Evolutionary conservation across 2,797 vertebrate genomes (phyloP), one percentile per base, ranked within the genome.

Genomic region (Catharus ustulatus): DNA sequence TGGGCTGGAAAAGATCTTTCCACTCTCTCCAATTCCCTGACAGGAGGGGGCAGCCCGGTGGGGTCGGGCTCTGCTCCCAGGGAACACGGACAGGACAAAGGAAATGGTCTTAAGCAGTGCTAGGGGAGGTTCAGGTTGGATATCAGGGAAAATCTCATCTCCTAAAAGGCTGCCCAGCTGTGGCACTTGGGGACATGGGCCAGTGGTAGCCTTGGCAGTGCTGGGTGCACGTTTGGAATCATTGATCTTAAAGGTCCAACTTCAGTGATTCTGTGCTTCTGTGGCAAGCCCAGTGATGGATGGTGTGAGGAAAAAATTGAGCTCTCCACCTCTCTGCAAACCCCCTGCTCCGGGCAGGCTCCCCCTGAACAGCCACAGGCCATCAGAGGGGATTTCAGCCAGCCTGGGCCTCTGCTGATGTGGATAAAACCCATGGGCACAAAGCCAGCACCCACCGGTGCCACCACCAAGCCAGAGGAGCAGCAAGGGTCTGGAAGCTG

Each of bases 21-120:
- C 15, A 0, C 9, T n/a, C 46, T 23, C 15, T 30, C 12, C 36
- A 15, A 0, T 4, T 20, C 42, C 32, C 48, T 5, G 54, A 14
- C 46, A 32, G 48, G 48, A 61, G 40, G 6, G 32, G 15, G 46
- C 52, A 15, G 54, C 30, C 52, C 4, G 13, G 21, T 18, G n/a
- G 17, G 8, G 5, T 32, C 3, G 3, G 66, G 57, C 32, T 32
- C 32, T 27, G 42, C 62, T 46, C 30, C 30, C 42, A 30, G 34
- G 34, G 23, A 30, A 42, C 36, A 32, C 18, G 54, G 48, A 62
- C 55, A 21, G 64, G 16, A 48, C 40, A 21, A 62, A n/a, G 34
- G 17, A 48, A 86, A 40, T 11, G 64, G 30, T 48, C 40, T 40
- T 43, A n/a, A 4, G 3, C 21, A 24, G 46, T 13, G 40, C 34